These are phyloP conservation scores for Drosophila nikananu DNA, from an alignment of 1,140 invertebrate species.

Conservation along the genomic window DNA sequence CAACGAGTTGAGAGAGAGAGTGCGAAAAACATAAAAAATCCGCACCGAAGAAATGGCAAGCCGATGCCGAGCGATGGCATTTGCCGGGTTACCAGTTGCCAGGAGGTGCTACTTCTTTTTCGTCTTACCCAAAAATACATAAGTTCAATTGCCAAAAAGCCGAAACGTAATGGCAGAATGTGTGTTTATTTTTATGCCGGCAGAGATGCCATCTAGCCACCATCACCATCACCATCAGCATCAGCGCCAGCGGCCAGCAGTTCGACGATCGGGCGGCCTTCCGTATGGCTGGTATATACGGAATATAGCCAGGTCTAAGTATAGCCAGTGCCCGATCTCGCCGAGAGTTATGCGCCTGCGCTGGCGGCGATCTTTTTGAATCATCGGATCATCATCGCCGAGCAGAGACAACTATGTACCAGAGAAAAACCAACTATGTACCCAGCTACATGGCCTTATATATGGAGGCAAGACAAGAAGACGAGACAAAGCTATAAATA, in stretches of 20 bases:
- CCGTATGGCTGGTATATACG: constrained; percentile 50
- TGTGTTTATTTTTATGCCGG: constrained; percentile 72
- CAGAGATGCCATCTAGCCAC: constrained; percentile 54
- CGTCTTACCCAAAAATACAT: constrained; percentile 24
- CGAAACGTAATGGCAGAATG: constrained; percentile 49
- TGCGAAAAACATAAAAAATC: constrained; percentile 52
- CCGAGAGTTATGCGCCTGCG: constrained; percentile 62
- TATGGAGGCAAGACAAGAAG: constrained; percentile 70
- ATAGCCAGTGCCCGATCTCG: constrained; percentile 50
- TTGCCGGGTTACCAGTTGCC: constrained; percentile 53
- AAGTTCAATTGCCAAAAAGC: constrained; percentile 62
- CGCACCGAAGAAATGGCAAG: constrained; percentile 59
- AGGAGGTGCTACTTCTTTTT: constrained; percentile 39
- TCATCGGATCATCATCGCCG: constrained; percentile 35
- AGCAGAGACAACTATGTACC: constrained; percentile 39
- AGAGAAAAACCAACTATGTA: constrained; percentile 55
- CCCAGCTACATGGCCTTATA: constrained; percentile 49
- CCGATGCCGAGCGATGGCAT: constrained; percentile 63
- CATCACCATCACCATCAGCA: not conserved
- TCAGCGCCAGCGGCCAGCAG: constrained; percentile 22
- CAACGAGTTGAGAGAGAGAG: constrained; percentile 60
- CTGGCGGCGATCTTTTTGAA: constrained; percentile 34
- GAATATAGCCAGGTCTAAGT: constrained; percentile 69
- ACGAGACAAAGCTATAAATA: constrained; percentile 82
- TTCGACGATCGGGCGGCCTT: constrained; percentile 78